Evolutionary conservation across 2,113 vertebrate species (phyloP).

Genomic region (Antennarius striatus): DNA sequence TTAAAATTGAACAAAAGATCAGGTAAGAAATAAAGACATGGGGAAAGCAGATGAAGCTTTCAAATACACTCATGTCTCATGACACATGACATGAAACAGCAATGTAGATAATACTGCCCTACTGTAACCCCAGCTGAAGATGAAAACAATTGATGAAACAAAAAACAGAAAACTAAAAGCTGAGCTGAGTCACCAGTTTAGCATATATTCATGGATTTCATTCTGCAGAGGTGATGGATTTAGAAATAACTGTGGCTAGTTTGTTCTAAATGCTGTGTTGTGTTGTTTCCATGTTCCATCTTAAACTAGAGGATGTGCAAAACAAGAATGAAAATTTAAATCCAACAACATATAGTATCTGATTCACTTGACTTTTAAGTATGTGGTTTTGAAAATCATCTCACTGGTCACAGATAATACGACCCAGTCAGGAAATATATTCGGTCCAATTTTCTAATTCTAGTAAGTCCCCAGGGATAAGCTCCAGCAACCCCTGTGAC

Average conservation of each 20-base stretch:
- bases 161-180: neutral
- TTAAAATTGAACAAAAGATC: slow-evolving; percentile 9
- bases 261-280: slow-evolving; percentile 26
- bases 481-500: no score
- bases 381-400: slow-evolving; percentile 25
- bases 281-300: slow-evolving; percentile 24
- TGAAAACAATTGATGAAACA: neutral
- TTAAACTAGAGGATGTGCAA: slow-evolving; percentile 2
- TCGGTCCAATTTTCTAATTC: no score
- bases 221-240: slow-evolving; percentile 38
- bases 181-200: slow-evolving; percentile 45
- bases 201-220: slow-evolving; percentile 35
- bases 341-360: slow-evolving; percentile 33
- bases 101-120: neutral
- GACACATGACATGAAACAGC: neutral
- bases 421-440: no score
- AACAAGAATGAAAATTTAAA: slow-evolving; percentile 15
- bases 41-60: neutral
- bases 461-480: no score
- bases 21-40: neutral
- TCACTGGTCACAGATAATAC: slow-evolving; percentile 14
- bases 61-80: neutral
- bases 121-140: slow-evolving; percentile 3
- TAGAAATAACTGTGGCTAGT: slow-evolving; percentile 48
- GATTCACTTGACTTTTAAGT: slow-evolving; percentile 16